Conservation (phyloP, 2,113 vertebrate species). For the Grammomys surdaster region DNA sequence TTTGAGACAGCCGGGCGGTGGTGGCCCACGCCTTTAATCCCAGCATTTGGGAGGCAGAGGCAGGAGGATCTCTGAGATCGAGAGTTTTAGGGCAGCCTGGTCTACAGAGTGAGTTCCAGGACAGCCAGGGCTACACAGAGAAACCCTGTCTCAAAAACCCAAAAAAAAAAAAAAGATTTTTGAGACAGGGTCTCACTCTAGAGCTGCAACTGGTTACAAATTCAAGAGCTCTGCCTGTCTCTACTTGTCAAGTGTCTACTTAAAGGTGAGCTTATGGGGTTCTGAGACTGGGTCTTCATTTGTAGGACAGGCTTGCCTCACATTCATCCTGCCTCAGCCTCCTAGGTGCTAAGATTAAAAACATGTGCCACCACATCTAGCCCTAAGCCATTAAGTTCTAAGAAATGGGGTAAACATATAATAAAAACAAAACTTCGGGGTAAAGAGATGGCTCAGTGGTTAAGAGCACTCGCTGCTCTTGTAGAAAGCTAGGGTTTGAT, state of each 20-base stretch:
- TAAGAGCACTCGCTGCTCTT: background rate
- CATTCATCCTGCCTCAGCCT: background rate
- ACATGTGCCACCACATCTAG: background rate
- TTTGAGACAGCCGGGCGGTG: background rate
- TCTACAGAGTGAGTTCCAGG: too few relatives aligned
- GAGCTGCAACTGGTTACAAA: background rate
- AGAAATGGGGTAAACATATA: background rate
- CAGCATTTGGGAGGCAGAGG: too few relatives aligned
- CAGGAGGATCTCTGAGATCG: too few relatives aligned
- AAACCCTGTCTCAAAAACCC: background rate
- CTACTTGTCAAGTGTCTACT: background rate
- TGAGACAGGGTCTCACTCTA: background rate
- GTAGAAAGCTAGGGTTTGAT: background rate
- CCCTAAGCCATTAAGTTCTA: constrained; percentile 1
- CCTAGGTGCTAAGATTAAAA: background rate
- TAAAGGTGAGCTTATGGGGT: background rate
- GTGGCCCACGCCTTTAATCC: too few relatives aligned
- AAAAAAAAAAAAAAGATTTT: too few relatives aligned
- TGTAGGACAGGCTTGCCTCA: too few relatives aligned
- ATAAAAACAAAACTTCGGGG: constrained; percentile 4
- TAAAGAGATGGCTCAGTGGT: background rate
- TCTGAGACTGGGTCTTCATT: too few relatives aligned
- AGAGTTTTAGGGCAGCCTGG: too few relatives aligned
- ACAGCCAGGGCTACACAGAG: too few relatives aligned
- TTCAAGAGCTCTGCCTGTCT: background rate